phyloP scores from a whole-genome alignment of 1,140 invertebrate species.

The Sminthurides bifidus region DNA sequence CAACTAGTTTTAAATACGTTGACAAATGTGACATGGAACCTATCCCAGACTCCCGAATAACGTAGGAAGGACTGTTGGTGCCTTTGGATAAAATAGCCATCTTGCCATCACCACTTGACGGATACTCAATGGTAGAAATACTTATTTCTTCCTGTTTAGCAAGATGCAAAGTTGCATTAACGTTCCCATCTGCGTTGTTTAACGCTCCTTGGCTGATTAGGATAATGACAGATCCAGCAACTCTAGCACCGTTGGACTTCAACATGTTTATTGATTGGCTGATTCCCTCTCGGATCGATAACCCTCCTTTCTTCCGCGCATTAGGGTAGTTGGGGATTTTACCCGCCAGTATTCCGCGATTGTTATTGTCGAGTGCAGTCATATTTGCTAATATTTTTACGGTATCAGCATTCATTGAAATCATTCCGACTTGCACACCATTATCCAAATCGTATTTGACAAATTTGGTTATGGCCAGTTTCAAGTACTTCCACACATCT shows the following conservation, averaged over 20 bases:
- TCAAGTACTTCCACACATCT: slow-evolving; percentile 30
- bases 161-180: slow-evolving; percentile 23
- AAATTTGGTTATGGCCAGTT: slow-evolving; percentile 29
- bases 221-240: slow-evolving; percentile 29
- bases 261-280: slow-evolving; percentile 32
- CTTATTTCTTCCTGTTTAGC: slow-evolving; percentile 24
- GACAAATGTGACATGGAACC: slow-evolving; percentile 30
- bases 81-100: slow-evolving; percentile 24
- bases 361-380: slow-evolving; percentile 21
- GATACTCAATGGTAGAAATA: slow-evolving; percentile 30
- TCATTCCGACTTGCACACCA: slow-evolving; percentile 31
- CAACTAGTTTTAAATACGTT: slow-evolving; percentile 31
- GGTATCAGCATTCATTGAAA: slow-evolving; percentile 26
- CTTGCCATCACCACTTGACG: slow-evolving; percentile 25
- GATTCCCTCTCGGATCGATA: slow-evolving; percentile 30
- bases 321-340: slow-evolving; percentile 31
- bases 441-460: slow-evolving; percentile 30
- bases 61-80: slow-evolving; percentile 25
- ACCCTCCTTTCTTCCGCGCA: slow-evolving; percentile 16
- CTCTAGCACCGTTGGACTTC: slow-evolving; percentile 26
- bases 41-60: slow-evolving; percentile 26
- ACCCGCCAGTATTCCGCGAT: slow-evolving; percentile 23
- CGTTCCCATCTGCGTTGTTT: slow-evolving; percentile 21
- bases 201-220: slow-evolving; percentile 30
- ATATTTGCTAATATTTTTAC: slow-evolving; percentile 28